These are phyloP conservation scores for Scaptodrosophila lebanonensis DNA, from an alignment of 1,140 invertebrate species.

Conservation along the genomic window DNA sequence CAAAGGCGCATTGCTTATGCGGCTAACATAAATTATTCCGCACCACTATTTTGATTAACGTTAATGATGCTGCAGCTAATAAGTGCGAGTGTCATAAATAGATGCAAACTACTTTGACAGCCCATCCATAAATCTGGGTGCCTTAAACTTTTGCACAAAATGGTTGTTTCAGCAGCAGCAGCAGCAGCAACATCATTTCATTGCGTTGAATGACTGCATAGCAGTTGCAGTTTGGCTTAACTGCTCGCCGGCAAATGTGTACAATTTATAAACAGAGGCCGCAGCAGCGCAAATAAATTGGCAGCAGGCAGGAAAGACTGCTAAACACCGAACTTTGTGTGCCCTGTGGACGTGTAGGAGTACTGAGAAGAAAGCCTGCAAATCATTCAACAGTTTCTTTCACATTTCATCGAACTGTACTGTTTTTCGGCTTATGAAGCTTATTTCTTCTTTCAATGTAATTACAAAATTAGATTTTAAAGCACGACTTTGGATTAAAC, in stretches of 20 bases:
- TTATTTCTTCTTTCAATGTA: too few relatives aligned
- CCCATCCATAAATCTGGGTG: neutral
- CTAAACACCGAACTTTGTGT: constrained; percentile 6
- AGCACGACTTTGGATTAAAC: too few relatives aligned
- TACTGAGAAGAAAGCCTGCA: too few relatives aligned
- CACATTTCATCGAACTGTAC: too few relatives aligned
- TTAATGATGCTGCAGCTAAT: constrained; percentile 27
- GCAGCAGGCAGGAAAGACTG: neutral
- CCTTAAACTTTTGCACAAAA: constrained; percentile 36
- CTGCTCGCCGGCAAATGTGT: constrained; percentile 32
- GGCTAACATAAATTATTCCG: constrained; percentile 66
- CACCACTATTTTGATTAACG: constrained; percentile 49
- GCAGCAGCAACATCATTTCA: too few relatives aligned
- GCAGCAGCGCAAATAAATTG: constrained; percentile 32
- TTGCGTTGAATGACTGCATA: constrained; percentile 65
- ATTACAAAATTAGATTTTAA: too few relatives aligned
- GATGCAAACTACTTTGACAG: constrained; percentile 1
- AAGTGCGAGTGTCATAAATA: constrained; percentile 32
- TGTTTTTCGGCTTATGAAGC: too few relatives aligned
- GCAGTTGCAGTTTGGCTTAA: constrained; percentile 50
- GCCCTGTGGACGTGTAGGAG: too few relatives aligned
- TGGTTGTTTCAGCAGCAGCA: constrained; percentile 33
- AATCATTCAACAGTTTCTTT: too few relatives aligned
- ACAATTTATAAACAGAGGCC: constrained; percentile 53
- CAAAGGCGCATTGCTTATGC: constrained; percentile 59